Percentiles rank a stretch among this genome's conserved stretches.
phyloP scores from a whole-genome alignment of 64 coral and sea anemone genomes.

The Cladopsammia gracilis region DNA sequence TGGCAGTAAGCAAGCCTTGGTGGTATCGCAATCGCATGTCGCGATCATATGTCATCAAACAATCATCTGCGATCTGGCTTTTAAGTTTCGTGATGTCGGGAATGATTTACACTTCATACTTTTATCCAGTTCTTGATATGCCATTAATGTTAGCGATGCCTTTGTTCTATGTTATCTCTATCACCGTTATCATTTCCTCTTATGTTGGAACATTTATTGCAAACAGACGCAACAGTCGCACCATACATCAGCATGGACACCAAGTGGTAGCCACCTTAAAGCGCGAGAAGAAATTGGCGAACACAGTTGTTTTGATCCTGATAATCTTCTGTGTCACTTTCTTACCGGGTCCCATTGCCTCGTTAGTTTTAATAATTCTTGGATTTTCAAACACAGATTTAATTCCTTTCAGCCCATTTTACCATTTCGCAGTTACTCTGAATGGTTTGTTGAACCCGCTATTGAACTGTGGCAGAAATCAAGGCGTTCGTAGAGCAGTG shows the following conservation, averaged over 20 bases:
- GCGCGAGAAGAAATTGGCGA: constrained; percentile 7
- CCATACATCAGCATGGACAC: not conserved
- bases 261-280: not conserved
- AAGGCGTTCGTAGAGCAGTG: not conserved
- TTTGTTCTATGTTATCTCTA: not conserved
- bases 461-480: not conserved
- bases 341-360: not conserved
- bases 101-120: not conserved
- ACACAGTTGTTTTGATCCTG: not conserved
- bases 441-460: constrained; percentile 7
- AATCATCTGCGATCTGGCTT: not conserved
- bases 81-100: not conserved
- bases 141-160: too few relatives aligned
- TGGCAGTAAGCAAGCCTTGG: not conserved
- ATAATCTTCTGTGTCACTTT: not conserved
- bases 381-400: not conserved
- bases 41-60: not conserved
- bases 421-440: not conserved
- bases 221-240: not conserved
- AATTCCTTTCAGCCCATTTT: not conserved
- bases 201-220: constrained; percentile 3
- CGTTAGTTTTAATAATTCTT: not conserved
- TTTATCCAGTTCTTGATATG: not conserved
- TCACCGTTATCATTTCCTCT: not conserved
- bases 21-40: not conserved